phyloP scores from a whole-genome alignment of 2,888 invertebrate species.

The Stenodera caucasica region DNA sequence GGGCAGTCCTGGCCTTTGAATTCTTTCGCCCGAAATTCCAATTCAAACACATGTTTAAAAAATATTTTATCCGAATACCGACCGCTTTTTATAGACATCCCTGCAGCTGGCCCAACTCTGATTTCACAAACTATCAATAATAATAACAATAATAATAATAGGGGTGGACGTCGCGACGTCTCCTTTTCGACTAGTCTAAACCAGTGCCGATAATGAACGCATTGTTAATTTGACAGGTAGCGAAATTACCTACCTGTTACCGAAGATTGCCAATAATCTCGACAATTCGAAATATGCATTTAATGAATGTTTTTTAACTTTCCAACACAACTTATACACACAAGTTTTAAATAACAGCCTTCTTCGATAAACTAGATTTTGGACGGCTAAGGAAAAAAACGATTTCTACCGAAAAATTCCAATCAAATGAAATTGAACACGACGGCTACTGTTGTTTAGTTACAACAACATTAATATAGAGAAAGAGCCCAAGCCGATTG shows the following conservation, averaged over 20 bases:
- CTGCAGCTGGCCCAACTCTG: slow-evolving; percentile 47
- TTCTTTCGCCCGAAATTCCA: slow-evolving; percentile 54
- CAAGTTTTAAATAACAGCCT: neutral
- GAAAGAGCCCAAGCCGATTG: neutral
- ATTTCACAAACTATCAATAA: slow-evolving; percentile 39
- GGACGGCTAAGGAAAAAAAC: neutral
- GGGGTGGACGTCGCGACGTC: slow-evolving; percentile 35
- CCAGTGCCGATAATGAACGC: too few relatives aligned
- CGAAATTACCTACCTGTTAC: neutral
- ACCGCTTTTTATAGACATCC: slow-evolving; percentile 45
- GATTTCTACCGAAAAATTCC: neutral
- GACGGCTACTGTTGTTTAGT: slow-evolving; percentile 6
- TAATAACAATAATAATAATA: neutral
- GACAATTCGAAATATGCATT: slow-evolving; percentile 2
- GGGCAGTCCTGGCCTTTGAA: slow-evolving; percentile 52
- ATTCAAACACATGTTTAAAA: slow-evolving; percentile 57
- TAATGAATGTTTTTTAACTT: slow-evolving; percentile 1
- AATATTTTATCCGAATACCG: slow-evolving; percentile 56
- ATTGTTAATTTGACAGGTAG: neutral
- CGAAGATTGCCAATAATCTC: neutral
- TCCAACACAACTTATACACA: neutral
- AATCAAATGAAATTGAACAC: slow-evolving; percentile 5
- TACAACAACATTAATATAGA: neutral
- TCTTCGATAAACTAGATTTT: neutral
- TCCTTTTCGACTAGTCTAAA: slow-evolving; percentile 15